These are phyloP conservation scores for Neotoxoptera formosana DNA, from an alignment of 1,140 invertebrate genomes.

Conservation along the genomic window DNA sequence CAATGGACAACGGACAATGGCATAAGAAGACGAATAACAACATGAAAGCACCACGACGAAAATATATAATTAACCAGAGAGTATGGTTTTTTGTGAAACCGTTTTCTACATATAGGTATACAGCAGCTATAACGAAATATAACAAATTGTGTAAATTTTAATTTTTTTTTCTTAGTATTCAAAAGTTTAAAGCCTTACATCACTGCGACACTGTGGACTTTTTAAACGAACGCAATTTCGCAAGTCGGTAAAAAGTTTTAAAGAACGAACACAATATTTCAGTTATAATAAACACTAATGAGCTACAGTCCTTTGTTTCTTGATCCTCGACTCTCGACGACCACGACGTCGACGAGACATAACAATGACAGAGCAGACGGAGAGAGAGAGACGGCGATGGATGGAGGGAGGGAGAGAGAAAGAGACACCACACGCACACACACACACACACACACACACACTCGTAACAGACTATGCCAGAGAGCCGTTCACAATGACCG, in stretches of 20 bases:
- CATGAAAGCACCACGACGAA: neutral
- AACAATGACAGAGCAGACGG: too few species aligned
- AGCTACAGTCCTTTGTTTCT: neutral
- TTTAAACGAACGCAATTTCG: neutral
- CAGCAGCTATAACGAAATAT: neutral
- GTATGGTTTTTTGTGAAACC: neutral
- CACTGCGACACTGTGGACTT: too few species aligned
- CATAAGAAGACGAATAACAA: neutral
- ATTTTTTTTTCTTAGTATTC: neutral
- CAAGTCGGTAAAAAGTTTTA: neutral
- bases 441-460: neutral
- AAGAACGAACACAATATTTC: conserved; percentile 10
- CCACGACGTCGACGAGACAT: neutral
- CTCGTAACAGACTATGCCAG: neutral
- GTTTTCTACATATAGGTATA: too few species aligned
- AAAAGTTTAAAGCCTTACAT: neutral
- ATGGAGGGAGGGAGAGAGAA: neutral
- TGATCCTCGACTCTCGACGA: neutral
- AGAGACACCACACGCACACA: neutral
- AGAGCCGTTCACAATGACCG: neutral
- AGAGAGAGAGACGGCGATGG: neutral
- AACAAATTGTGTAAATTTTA: neutral
- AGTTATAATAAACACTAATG: conserved; percentile 38
- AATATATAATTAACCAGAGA: neutral
- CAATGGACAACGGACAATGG: neutral